A percentile compares a stretch with the other conserved stretches of the same genome.
These are phyloP conservation scores for Epinephelus malabaricus DNA, from an alignment of 2,797 vertebrate species.

Conservation along the genomic window DNA sequence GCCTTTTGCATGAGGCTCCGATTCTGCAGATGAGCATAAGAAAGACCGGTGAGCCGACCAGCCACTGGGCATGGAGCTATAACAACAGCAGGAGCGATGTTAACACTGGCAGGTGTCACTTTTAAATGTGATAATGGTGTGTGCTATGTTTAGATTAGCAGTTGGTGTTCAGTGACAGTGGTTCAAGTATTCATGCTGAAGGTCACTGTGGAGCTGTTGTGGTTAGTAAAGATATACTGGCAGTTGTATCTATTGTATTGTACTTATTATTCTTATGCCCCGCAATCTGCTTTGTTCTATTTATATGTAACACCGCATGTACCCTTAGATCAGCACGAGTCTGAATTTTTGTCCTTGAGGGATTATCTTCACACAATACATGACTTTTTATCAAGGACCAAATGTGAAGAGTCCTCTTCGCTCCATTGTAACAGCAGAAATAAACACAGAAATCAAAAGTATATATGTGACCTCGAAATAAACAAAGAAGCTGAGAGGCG, in stretches of 20 bases:
- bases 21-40: conserved; percentile 22
- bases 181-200: background rate
- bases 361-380: background rate
- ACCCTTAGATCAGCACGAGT: background rate
- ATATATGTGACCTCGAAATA: background rate
- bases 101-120: background rate
- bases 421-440: background rate
- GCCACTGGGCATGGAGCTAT: background rate
- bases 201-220: background rate
- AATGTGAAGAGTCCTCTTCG: background rate
- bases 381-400: background rate
- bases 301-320: background rate
- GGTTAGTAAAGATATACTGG: background rate
- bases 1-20: conserved; percentile 34
- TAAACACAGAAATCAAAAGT: background rate
- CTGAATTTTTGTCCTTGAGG: background rate
- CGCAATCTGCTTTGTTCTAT: background rate
- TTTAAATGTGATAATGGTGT: background rate
- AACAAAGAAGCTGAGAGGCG: background rate
- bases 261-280: background rate
- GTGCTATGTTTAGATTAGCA: background rate
- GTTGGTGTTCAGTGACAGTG: background rate
- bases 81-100: background rate
- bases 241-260: background rate
- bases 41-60: background rate